phyloP scores from a whole-genome alignment of 2,113 vertebrate species.

The Prunella himalayana region DNA sequence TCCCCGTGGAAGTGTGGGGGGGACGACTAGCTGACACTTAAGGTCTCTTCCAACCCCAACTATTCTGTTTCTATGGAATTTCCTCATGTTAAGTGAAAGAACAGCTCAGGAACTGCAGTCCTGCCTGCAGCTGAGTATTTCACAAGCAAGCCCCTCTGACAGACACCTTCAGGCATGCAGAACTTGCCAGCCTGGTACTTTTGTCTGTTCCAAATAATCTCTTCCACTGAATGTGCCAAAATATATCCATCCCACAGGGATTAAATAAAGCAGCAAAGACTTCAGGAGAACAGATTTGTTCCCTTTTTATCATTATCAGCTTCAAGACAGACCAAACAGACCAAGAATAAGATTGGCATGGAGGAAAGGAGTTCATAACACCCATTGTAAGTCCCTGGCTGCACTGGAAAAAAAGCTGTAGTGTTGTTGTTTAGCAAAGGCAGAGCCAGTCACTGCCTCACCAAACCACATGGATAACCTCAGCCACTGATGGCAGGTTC shows the following conservation, averaged over 20 bases:
- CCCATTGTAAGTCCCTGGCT: accelerated
- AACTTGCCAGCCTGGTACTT: background rate
- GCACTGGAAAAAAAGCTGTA: background rate
- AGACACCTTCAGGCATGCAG: background rate
- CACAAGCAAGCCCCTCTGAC: background rate
- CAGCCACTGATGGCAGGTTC: background rate
- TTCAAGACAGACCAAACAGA: background rate
- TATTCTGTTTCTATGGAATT: background rate
- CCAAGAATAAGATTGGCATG: background rate
- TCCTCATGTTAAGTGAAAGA: background rate
- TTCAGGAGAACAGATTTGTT: background rate
- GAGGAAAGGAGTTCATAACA: background rate
- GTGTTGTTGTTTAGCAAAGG: background rate
- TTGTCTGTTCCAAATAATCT: background rate
- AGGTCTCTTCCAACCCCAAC: background rate
- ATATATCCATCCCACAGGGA: background rate
- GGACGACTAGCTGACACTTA: background rate
- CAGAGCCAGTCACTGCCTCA: background rate
- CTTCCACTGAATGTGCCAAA: background rate
- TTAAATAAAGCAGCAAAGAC: background rate
- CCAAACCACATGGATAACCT: background rate
- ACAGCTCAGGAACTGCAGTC: background rate
- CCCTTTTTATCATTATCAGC: background rate
- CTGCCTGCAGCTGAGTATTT: background rate
- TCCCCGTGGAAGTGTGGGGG: background rate